A percentile compares a stretch with the other conserved stretches of the same genome.
These are phyloP conservation scores for Rachycentron canadum DNA, from an alignment of 2,797 vertebrate species.

Conservation along the genomic window DNA sequence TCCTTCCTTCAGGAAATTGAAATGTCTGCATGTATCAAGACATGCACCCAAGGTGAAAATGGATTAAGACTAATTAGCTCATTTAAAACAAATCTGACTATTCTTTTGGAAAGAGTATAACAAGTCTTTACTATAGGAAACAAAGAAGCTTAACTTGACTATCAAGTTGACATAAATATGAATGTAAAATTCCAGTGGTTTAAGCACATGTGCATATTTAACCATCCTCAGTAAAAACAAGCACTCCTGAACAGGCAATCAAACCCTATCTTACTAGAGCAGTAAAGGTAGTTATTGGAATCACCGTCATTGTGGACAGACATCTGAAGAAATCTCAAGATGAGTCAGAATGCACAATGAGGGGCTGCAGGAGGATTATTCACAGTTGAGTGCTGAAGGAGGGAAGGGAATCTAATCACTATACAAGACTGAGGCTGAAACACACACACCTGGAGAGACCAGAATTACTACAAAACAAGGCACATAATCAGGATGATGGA, in stretches of 20 bases:
- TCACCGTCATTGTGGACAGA: constrained; percentile 62
- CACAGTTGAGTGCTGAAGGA: constrained; percentile 55
- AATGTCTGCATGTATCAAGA: not conserved
- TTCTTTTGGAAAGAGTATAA: not conserved
- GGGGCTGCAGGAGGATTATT: constrained; percentile 46
- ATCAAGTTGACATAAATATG: not conserved
- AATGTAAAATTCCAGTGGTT: not conserved
- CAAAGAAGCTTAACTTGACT: not conserved
- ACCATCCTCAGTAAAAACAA: not conserved
- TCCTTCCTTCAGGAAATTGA: not conserved
- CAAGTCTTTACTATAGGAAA: not conserved
- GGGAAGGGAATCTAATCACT: constrained; percentile 59
- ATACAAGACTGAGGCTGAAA: constrained; percentile 41
- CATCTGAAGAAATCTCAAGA: constrained; percentile 51
- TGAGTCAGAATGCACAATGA: constrained; percentile 60
- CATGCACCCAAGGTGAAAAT: not conserved
- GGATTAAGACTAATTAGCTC: not conserved
- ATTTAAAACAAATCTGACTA: not conserved
- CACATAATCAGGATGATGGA: constrained; percentile 17
- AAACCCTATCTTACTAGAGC: constrained; percentile 1
- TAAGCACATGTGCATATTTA: not conserved
- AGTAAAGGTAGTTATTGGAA: constrained; percentile 27
- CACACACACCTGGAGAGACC: constrained; percentile 30
- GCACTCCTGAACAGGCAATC: not conserved
- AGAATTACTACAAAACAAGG: constrained; percentile 29